phyloP scores from a whole-genome alignment of 2,113 vertebrate genomes.

The Hystrix brachyura region DNA sequence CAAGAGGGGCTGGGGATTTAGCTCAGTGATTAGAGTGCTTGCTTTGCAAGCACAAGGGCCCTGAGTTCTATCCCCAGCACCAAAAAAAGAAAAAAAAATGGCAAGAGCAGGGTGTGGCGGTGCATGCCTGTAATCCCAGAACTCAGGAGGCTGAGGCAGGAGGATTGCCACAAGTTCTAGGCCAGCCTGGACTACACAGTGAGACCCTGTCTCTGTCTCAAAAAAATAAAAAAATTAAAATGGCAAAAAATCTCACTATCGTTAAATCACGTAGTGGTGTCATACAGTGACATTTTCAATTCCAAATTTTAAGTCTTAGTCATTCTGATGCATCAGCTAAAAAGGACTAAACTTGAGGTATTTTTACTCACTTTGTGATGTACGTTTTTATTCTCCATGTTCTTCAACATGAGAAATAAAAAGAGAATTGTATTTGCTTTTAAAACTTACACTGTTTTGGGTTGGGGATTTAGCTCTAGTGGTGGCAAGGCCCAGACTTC shows the following conservation, averaged over 20 bases:
- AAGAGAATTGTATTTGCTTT: background rate
- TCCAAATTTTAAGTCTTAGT: constrained; percentile 31
- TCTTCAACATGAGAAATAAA: constrained; percentile 26
- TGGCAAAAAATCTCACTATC: background rate
- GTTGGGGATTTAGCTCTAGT: no score
- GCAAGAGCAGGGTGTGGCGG: no score
- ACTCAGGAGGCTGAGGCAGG: no score
- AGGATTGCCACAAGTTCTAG: no score
- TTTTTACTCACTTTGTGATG: constrained; percentile 8
- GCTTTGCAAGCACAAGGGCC: background rate
- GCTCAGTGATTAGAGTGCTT: no score
- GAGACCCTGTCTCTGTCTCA: no score
- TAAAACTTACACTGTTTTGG: background rate
- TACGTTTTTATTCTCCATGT: background rate
- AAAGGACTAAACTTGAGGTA: background rate
- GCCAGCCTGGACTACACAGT: no score
- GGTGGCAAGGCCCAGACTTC: no score
- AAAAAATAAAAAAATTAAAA: background rate
- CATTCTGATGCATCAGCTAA: background rate
- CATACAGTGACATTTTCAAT: background rate
- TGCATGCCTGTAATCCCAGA: no score
- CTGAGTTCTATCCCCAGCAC: background rate
- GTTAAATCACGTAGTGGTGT: background rate
- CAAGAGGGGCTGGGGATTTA: background rate
- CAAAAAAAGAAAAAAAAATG: no score